Percentiles rank a stretch among this genome's conserved stretches.
Evolutionary conservation across 2,113 vertebrate genomes (phyloP).

Genomic region (Engystomops pustulosus): DNA sequence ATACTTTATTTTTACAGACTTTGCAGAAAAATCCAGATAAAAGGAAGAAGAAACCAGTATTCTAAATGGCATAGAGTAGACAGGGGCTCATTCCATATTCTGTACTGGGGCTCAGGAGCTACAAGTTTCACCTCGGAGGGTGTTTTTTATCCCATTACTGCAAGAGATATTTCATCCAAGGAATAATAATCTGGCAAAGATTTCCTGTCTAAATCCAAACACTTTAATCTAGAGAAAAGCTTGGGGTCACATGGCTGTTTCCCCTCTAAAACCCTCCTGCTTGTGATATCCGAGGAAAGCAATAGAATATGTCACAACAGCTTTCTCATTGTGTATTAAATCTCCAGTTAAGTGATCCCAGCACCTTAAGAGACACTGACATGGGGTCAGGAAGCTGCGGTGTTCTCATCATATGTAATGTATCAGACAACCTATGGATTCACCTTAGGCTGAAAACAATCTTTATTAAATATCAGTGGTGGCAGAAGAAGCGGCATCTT

Average conservation of each 20-base stretch:
- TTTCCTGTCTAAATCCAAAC: background rate
- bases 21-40: too few species aligned
- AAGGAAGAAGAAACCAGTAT: too few species aligned
- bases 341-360: background rate
- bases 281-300: background rate
- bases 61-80: too few species aligned
- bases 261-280: background rate
- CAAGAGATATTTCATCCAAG: background rate
- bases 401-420: background rate
- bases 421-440: background rate
- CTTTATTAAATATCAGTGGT: conserved; percentile 11
- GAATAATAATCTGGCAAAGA: background rate
- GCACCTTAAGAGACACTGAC: background rate
- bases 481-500: background rate
- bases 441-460: background rate
- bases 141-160: background rate
- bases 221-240: background rate
- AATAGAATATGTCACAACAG: conserved; percentile 1
- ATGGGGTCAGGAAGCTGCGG: conserved; percentile 16
- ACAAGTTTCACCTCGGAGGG: too few species aligned
- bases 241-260: background rate
- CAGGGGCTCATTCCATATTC: too few species aligned
- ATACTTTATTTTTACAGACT: too few species aligned
- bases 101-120: too few species aligned
- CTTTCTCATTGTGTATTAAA: conserved; percentile 6